Conservation (phyloP, 2,888 invertebrate species). For the Steromphala cineraria region DNA sequence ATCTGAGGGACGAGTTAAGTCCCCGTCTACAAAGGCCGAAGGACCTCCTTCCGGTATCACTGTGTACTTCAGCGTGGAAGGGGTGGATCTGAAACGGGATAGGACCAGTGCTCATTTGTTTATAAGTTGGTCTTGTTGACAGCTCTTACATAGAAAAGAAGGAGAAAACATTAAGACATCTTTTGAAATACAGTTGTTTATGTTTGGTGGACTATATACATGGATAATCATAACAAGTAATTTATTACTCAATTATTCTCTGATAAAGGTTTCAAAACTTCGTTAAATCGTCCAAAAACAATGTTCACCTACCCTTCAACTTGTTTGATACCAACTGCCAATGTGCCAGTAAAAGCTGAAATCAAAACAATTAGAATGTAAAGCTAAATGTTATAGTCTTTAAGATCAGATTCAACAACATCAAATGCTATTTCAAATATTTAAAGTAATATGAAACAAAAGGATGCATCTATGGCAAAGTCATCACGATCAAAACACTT, state of each 20-base stretch:
- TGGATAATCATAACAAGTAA: not conserved
- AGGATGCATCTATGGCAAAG: too few relatives aligned
- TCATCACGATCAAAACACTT: too few relatives aligned
- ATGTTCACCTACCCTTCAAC: not conserved
- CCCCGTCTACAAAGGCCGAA: constrained; percentile 18
- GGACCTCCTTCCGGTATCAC: constrained; percentile 18
- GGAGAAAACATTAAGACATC: not conserved
- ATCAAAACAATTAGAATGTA: not conserved
- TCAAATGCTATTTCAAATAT: too few relatives aligned
- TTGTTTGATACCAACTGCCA: constrained; percentile 14
- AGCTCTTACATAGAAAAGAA: too few relatives aligned
- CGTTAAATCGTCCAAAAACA: not conserved
- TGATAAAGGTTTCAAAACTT: not conserved
- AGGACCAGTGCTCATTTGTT: not conserved
- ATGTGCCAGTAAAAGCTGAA: constrained; percentile 23
- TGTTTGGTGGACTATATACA: not conserved
- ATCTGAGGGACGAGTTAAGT: constrained; percentile 21
- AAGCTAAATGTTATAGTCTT: not conserved
- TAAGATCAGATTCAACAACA: too few relatives aligned
- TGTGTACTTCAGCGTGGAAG: constrained; percentile 19
- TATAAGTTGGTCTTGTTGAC: too few relatives aligned
- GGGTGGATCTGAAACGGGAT: not conserved
- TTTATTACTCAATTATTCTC: not conserved
- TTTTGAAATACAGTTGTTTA: not conserved
- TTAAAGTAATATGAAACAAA: too few relatives aligned